Conservation (phyloP, 2,888 invertebrate genomes). For the Lamproptera curius region DNA sequence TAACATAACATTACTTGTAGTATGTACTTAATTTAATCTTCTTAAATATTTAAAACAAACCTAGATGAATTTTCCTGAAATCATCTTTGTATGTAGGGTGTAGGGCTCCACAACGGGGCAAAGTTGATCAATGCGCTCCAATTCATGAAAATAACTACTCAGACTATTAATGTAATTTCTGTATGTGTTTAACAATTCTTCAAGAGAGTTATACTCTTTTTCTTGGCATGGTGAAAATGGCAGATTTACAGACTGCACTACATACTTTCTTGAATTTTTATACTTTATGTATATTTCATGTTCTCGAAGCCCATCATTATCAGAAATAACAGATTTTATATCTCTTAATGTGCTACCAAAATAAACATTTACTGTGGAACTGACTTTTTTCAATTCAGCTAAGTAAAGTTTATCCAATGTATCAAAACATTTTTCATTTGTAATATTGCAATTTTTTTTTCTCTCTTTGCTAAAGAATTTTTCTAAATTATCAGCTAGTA, state of each 20-base stretch:
- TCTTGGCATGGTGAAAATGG: constrained; percentile 48
- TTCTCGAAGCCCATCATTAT: constrained; percentile 39
- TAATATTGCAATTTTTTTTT: neutral
- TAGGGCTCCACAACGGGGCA: constrained; percentile 59
- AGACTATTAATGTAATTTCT: constrained; percentile 41
- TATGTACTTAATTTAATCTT: too few relatives aligned
- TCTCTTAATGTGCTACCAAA: constrained; percentile 58
- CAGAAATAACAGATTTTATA: constrained; percentile 45
- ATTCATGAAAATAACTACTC: constrained; percentile 49
- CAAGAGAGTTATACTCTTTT: constrained; percentile 42
- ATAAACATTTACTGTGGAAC: constrained; percentile 34
- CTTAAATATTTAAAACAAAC: constrained; percentile 32
- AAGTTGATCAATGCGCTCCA: constrained; percentile 50
- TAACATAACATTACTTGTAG: neutral
- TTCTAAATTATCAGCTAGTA: constrained; percentile 7
- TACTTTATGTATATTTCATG: constrained; percentile 52
- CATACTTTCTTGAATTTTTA: constrained; percentile 36
- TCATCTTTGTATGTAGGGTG: constrained; percentile 56
- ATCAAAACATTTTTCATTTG: constrained; percentile 25
- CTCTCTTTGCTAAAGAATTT: constrained; percentile 10
- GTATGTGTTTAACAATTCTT: constrained; percentile 41
- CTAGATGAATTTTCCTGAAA: constrained; percentile 56
- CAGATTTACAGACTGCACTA: constrained; percentile 38
- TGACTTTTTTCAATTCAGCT: constrained; percentile 41
- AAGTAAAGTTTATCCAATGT: constrained; percentile 10